Base-by-base conservation (phyloP, 2,113 vertebrate species). In the Oreocharis arfaki region DNA sequence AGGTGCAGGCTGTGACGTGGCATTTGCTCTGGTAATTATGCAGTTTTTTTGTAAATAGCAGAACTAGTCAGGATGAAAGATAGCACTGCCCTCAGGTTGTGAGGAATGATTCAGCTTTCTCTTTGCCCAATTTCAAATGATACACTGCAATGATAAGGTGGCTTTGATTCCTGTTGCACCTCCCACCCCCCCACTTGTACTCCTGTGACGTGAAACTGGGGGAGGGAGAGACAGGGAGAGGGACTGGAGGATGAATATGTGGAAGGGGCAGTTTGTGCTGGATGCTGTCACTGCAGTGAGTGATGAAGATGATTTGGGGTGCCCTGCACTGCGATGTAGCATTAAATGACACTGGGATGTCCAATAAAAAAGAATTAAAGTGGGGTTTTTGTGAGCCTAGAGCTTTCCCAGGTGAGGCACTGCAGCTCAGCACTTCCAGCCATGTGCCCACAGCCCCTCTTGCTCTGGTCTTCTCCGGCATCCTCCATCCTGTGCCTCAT, bases 21-120 rank as follows among this genome's bases (percentile, higher is more conserved):
- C 95, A 96, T 96, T 97, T 96, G 96, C 95, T 96, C 92, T 96
- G 93, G 85, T 96, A 96, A 97, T 97, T 96, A 95, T 71, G 85
- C 88, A 64, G 69, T 20, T 30, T 49, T 93, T 93, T 97, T 93
- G 95, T 93, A 95, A 97, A 95, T 94, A 97, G 92, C 95, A 95
- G 95, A 93, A 94, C 90, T 75, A 90, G 89, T 89, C 93, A 93
- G 89, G 94, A 95, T 96, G 93, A 96, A 95, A 95, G 95, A 93
- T 92, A 92, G 93, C 80, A 26, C 42, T 96, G 92, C 90, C 96
- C 95, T 94, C 64, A 78, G 93, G 95, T 90, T 96, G 95, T 80
- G 69, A 56, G 79, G 94, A 93, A 84, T 94, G 92, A 88, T 93
- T 91, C 90, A 81, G 79, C 56, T 90, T 95, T 92, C 95, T 96